phyloP scores from a whole-genome alignment of 2,888 invertebrate genomes.

The Ashinkailepas kermadecensis region DNA sequence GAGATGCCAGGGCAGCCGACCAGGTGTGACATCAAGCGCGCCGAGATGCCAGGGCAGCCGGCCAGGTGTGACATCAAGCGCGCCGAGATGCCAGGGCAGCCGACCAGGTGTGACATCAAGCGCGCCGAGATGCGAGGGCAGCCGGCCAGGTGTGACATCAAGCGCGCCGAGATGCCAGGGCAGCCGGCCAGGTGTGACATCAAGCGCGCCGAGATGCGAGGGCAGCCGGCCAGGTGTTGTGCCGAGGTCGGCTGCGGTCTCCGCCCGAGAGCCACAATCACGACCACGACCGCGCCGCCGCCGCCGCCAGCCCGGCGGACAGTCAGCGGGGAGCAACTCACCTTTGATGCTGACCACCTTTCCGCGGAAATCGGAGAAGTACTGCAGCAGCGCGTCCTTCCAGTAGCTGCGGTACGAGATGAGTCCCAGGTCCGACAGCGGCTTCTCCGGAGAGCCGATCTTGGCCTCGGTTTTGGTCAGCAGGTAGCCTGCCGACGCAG shows the following conservation, averaged over 20 bases:
- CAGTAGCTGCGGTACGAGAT: slow-evolving; percentile 98
- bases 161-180: neutral
- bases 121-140: neutral
- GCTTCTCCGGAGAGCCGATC: slow-evolving; percentile 98
- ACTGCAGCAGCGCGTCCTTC: slow-evolving; percentile 90
- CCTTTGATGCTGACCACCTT: slow-evolving; percentile 86
- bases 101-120: too few relatives aligned
- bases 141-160: too few relatives aligned
- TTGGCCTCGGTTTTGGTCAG: slow-evolving; percentile 92
- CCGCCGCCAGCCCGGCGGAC: neutral
- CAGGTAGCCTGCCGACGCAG: slow-evolving; percentile 67
- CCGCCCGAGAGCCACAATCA: neutral
- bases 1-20: neutral
- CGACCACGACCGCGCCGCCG: neutral
- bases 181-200: too few relatives aligned
- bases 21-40: neutral
- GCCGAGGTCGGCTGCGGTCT: too few relatives aligned
- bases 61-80: neutral
- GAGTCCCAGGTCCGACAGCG: slow-evolving; percentile 91
- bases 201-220: neutral
- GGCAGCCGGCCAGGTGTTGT: too few relatives aligned
- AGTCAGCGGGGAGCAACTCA: slow-evolving; percentile 33
- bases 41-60: neutral
- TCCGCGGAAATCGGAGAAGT: slow-evolving; percentile 80
- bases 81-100: neutral